These are phyloP conservation scores for Pteruthius melanotis DNA, from an alignment of 2,113 vertebrate species.

Conservation along the genomic window DNA sequence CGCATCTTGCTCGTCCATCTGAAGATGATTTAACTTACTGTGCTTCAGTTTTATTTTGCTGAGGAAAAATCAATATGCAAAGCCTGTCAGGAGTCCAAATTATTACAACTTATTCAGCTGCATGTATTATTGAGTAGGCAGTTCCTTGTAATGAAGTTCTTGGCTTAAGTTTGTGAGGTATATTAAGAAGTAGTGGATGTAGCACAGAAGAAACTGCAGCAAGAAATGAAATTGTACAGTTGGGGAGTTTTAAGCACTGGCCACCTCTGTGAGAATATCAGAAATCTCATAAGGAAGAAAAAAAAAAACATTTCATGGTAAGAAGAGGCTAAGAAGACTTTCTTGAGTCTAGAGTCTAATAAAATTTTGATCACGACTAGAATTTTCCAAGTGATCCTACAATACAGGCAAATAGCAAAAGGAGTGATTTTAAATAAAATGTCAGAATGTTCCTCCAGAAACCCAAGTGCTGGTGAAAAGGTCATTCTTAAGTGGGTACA, in stretches of 20 bases:
- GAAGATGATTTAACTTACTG: constrained; percentile 28
- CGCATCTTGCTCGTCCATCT: neutral
- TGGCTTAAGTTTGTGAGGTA: constrained; percentile 21
- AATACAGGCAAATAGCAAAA: neutral
- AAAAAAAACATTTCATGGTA: neutral
- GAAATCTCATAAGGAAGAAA: neutral
- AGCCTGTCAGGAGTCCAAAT: constrained; percentile 40
- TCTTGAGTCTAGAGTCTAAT: neutral
- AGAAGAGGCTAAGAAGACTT: neutral
- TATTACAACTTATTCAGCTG: constrained; percentile 2
- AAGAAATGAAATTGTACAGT: neutral
- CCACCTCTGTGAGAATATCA: neutral
- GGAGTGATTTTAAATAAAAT: neutral
- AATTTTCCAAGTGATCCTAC: neutral
- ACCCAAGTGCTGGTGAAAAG: neutral
- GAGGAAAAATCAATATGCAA: constrained; percentile 58
- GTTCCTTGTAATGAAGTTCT: constrained; percentile 44
- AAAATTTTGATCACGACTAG: neutral
- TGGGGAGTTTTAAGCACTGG: neutral
- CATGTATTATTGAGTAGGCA: constrained; percentile 51
- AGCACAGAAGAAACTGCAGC: neutral
- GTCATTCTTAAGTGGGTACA: neutral
- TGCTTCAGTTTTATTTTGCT: constrained; percentile 27
- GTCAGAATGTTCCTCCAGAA: neutral
- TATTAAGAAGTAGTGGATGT: constrained; percentile 1